These are phyloP conservation scores for Chiroxiphia lanceolata DNA, from an alignment of 2,797 vertebrate species.

Conservation along the genomic window DNA sequence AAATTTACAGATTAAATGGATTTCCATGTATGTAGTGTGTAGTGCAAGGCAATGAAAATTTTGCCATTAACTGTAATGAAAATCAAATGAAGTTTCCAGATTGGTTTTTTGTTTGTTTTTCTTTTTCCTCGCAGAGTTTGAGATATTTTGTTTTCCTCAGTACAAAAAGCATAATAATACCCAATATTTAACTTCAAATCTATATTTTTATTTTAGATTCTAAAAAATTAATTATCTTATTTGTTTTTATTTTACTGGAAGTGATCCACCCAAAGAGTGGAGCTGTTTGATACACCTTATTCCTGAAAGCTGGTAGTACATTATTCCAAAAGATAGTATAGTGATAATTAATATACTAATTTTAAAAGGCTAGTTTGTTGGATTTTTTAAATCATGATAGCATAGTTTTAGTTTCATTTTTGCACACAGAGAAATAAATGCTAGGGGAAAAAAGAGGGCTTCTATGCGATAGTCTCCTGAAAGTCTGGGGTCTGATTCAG, in stretches of 20 bases:
- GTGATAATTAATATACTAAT: not conserved
- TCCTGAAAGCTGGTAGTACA: not conserved
- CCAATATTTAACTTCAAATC: not conserved
- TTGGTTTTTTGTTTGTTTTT: not conserved
- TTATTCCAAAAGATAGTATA: not conserved
- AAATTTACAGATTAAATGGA: not conserved
- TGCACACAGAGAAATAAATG: not conserved
- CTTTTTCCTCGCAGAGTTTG: not conserved
- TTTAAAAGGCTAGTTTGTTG: not conserved
- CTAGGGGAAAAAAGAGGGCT: not conserved
- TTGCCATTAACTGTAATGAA: not conserved
- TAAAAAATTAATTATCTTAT: not conserved
- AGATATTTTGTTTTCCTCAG: not conserved
- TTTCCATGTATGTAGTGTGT: not conserved
- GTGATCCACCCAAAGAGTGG: not conserved
- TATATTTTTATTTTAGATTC: not conserved
- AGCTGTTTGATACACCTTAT: not conserved
- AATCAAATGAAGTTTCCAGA: not conserved
- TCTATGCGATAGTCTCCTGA: not conserved
- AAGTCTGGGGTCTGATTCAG: constrained; percentile 19
- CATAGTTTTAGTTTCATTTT: not conserved
- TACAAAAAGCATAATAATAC: not conserved
- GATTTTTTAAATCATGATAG: not conserved
- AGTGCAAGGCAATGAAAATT: not conserved
- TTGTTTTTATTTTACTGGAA: not conserved